Conservation (phyloP, 2,888 invertebrate species). For the Actias luna region DNA sequence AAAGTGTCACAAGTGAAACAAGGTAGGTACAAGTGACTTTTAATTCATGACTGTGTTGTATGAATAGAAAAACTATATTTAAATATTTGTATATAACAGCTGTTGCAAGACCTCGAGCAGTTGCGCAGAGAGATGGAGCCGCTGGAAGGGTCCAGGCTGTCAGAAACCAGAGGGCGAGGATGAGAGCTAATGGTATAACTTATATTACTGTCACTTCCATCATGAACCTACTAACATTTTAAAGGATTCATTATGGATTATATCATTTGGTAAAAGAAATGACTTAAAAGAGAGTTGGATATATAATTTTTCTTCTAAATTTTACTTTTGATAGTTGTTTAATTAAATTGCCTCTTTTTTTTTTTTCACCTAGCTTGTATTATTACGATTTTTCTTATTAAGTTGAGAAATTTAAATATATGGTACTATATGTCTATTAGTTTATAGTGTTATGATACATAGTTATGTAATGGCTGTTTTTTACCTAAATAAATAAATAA, state of each 20-base stretch:
- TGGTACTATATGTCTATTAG: too few species aligned
- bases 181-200: slow-evolving; percentile 80
- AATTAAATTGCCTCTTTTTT: too few species aligned
- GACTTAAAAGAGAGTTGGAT: too few species aligned
- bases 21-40: slow-evolving; percentile 37
- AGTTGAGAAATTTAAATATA: too few species aligned
- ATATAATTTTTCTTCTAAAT: too few species aligned
- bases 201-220: neutral
- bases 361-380: too few species aligned
- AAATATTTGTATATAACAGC: slow-evolving; percentile 34
- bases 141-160: slow-evolving; percentile 87
- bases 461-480: too few species aligned
- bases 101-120: slow-evolving; percentile 62
- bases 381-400: too few species aligned
- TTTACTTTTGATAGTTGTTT: too few species aligned
- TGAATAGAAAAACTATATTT: slow-evolving; percentile 14
- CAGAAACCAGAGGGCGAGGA: slow-evolving; percentile 86
- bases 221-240: neutral
- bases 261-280: too few species aligned
- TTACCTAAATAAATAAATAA: too few species aligned
- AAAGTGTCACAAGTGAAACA: slow-evolving; percentile 57
- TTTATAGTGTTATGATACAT: too few species aligned
- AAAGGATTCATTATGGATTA: neutral
- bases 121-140: slow-evolving; percentile 76
- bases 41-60: neutral